Evolutionary conservation across 2,888 invertebrate genomes (phyloP), one percentile per base, ranked within the genome.

Genomic region (Macrostomum cliftonense): DNA sequence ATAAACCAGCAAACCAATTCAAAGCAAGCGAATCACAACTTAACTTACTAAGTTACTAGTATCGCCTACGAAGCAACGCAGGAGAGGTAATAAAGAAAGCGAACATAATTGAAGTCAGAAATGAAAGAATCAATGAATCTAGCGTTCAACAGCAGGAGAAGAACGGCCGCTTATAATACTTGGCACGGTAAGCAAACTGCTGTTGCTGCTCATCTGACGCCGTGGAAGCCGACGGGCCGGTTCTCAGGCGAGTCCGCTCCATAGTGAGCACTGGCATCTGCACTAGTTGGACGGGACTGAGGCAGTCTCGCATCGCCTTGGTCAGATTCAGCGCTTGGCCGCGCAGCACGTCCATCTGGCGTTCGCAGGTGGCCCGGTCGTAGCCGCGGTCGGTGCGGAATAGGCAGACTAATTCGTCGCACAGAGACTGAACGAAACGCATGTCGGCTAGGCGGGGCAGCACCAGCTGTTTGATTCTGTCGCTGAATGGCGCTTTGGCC

Each of bases 261-360:
- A 95, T 87, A 58, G 91, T 83, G 57, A 95, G 89, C 54, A 89
- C 88, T 16, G 93, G 93, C 93, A 93, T 93, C 76, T 95, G 93
- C 48, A 95, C 93, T 57, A 95, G 76, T 72, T 95, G 89, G 49
- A 93, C 85, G 20, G 97, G 97, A 56, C 89, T 89, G 75, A 91
- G 89, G 59, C 81, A 80, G 74, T 93, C 91, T 71, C 89, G 87
- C 55, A 99, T 77, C 54, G 97, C 97, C 75, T 95, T 91, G 53
- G 87, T 87, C 57, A 99, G 76, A 76, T 99, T 99, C 55, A 97
- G 77, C 28, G 72, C 72, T 66, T 75, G 75, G 14, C 97, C 97
- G 57, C 97, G 77, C 85, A 97, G 83, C 60, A 99, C 97, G 59
- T 91, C 87, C 91, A 99, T 91, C 76, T 99, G 97, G 57, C 84